phyloP scores from a whole-genome alignment of 2,113 vertebrate species.

The Ageneiosus marmoratus region DNA sequence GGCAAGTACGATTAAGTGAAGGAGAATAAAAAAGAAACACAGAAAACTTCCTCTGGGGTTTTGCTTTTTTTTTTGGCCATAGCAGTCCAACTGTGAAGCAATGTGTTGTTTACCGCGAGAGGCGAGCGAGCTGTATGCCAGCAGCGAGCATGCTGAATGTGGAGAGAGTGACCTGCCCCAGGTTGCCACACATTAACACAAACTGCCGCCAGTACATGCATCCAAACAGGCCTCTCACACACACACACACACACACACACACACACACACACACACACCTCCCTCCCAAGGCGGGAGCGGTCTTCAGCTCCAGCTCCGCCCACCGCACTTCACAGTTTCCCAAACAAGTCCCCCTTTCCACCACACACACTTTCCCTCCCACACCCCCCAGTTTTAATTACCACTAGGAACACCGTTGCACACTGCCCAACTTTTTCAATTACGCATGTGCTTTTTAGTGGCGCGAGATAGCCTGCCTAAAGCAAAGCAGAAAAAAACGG shows the following conservation, averaged over 20 bases:
- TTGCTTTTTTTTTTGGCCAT: slow-evolving; percentile 66
- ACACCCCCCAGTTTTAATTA: slow-evolving; percentile 73
- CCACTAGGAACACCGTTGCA: slow-evolving; percentile 74
- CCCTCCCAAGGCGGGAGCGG: slow-evolving; percentile 50
- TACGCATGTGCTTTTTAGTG: slow-evolving; percentile 50
- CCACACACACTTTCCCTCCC: slow-evolving; percentile 38
- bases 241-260: slow-evolving; percentile 53
- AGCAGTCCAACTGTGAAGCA: slow-evolving; percentile 78
- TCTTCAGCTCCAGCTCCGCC: slow-evolving; percentile 58
- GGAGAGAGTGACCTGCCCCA: slow-evolving; percentile 78
- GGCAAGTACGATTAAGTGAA: slow-evolving; percentile 57
- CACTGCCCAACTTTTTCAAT: slow-evolving; percentile 67
- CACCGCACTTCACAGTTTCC: slow-evolving; percentile 77
- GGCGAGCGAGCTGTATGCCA: slow-evolving; percentile 54
- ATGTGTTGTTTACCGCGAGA: slow-evolving; percentile 82
- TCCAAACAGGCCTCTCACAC: slow-evolving; percentile 65
- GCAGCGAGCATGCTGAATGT: slow-evolving; percentile 55
- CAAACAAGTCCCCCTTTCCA: slow-evolving; percentile 72
- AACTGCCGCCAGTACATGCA: slow-evolving; percentile 70
- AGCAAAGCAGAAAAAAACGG: slow-evolving; percentile 24
- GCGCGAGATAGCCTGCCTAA: slow-evolving; percentile 33
- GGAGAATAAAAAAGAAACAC: slow-evolving; percentile 65
- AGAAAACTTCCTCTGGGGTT: slow-evolving; percentile 67
- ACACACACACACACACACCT: slow-evolving; percentile 49
- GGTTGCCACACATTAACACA: slow-evolving; percentile 80